Conservation (phyloP, 1,140 invertebrate species). For the Drosophila pandora region DNA sequence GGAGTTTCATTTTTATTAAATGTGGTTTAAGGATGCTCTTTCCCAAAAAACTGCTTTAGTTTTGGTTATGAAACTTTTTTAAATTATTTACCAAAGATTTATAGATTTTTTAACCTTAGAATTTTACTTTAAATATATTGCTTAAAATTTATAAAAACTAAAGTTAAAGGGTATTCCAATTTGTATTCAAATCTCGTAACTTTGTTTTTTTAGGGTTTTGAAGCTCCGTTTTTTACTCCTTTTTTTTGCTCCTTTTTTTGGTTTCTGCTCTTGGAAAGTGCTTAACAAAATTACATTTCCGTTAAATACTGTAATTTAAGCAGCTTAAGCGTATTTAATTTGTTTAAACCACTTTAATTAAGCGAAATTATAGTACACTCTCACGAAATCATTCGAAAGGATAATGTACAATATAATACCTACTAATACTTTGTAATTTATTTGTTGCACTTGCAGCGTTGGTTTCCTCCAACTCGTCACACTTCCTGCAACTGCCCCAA, state of each 20-base stretch:
- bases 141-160: too few relatives aligned
- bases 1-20: neutral
- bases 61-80: neutral
- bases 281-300: constrained; percentile 69
- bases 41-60: neutral
- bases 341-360: constrained; percentile 71
- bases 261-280: constrained; percentile 12
- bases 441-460: constrained; percentile 40
- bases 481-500: constrained; percentile 67
- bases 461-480: constrained; percentile 48
- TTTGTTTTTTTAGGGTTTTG: constrained; percentile 29
- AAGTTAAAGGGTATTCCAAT: neutral
- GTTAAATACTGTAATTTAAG: constrained; percentile 77
- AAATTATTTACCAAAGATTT: neutral
- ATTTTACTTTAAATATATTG: too few relatives aligned
- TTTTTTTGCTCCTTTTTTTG: neutral
- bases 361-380: constrained; percentile 47
- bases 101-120: too few relatives aligned
- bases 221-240: neutral
- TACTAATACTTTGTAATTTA: constrained; percentile 6
- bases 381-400: neutral
- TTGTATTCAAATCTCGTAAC: constrained; percentile 6
- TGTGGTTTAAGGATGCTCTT: neutral
- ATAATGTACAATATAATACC: neutral
- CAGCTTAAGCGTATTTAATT: constrained; percentile 70